Evolutionary conservation across 2,113 vertebrate genomes (phyloP).

Genomic region (Lipotes vexillifer): DNA sequence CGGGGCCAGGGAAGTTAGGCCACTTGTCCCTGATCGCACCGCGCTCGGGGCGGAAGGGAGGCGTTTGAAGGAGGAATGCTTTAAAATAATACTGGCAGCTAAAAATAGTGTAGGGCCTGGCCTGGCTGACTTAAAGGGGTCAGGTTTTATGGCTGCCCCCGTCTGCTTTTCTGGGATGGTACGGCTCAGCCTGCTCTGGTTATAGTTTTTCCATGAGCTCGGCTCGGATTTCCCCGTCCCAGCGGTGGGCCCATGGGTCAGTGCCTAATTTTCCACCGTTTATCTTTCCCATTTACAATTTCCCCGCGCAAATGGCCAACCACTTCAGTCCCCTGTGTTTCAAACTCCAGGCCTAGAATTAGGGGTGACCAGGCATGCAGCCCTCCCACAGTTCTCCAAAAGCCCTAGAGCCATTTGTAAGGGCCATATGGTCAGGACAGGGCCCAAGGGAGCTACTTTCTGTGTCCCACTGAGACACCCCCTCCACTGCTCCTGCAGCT

Average conservation of each 20-base stretch:
- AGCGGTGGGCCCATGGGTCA: conserved; percentile 60
- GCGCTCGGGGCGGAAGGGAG: conserved; percentile 28
- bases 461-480: not conserved
- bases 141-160: conserved; percentile 68
- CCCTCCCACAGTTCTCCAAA: not conserved
- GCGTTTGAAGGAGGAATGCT: conserved; percentile 62
- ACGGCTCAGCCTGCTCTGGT: conserved; percentile 41
- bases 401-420: not conserved
- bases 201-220: conserved; percentile 74
- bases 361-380: not conserved
- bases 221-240: conserved; percentile 66
- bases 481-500: not conserved
- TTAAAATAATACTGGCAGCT: conserved; percentile 68
- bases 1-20: not conserved
- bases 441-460: not conserved
- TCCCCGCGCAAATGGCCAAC: conserved; percentile 45
- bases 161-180: conserved; percentile 57
- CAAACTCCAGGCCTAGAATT: not conserved
- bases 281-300: conserved; percentile 73
- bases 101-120: conserved; percentile 67
- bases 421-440: too few relatives aligned
- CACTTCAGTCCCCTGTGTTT: conserved; percentile 16
- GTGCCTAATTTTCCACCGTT: conserved; percentile 73
- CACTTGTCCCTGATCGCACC: not conserved
- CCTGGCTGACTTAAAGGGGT: conserved; percentile 57